These are phyloP conservation scores for Myzus persicae DNA, from an alignment of 1,140 invertebrate species.

Conservation along the genomic window DNA sequence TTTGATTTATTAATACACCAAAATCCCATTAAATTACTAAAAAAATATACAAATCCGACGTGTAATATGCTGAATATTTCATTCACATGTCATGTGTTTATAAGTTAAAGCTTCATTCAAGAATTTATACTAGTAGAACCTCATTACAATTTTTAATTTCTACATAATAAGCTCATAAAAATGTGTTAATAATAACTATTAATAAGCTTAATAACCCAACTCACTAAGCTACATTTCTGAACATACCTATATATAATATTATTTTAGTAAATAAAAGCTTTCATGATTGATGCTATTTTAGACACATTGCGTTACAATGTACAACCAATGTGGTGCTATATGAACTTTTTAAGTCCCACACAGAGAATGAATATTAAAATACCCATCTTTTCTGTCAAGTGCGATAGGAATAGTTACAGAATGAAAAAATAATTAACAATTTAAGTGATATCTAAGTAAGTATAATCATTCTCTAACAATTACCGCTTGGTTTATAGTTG, in stretches of 20 bases:
- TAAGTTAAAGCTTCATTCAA: not conserved
- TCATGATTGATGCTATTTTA: not conserved
- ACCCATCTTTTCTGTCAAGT: not conserved
- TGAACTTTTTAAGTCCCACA: not conserved
- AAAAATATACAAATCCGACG: constrained; percentile 27
- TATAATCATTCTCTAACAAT: not conserved
- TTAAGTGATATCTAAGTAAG: too few relatives aligned
- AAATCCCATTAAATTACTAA: not conserved
- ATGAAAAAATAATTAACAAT: too few relatives aligned
- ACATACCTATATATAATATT: not conserved
- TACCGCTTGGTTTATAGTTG: not conserved
- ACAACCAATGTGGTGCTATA: not conserved
- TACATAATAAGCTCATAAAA: not conserved
- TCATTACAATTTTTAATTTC: not conserved
- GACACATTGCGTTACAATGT: not conserved
- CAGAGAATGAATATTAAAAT: not conserved
- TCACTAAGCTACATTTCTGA: not conserved
- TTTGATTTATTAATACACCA: constrained; percentile 23
- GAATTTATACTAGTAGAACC: not conserved
- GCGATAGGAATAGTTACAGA: too few relatives aligned
- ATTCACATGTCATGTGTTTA: not conserved
- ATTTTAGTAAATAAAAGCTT: not conserved
- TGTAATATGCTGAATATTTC: constrained; percentile 1
- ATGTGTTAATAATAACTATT: not conserved
- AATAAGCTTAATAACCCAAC: too few relatives aligned